Base-by-base conservation (phyloP, 2,888 invertebrate genomes). In the Bedellia somnulentella region DNA sequence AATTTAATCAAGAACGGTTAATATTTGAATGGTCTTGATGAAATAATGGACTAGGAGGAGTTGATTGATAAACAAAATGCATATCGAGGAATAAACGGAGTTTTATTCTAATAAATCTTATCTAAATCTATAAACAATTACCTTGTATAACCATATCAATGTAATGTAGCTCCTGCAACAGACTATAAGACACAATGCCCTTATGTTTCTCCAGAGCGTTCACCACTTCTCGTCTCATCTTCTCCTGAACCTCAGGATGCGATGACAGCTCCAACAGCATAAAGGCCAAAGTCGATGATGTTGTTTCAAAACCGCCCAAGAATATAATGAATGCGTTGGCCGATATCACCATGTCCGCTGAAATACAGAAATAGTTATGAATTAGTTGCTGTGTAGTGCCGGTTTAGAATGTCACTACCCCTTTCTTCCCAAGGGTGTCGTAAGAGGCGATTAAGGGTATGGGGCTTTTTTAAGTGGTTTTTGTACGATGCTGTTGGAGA, bases 271-370 rank as follows among this genome's bases (percentile, higher is more conserved):
- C 79, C 43, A 81, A 67, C 21, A 81, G 55, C 5, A 78, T 53
- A 42, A 80, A 80, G 13, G 78, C 73, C 27, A 81, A 57, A 0
- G 80, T 78, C 0, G 80, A 75, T 0, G 80, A 79, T 0, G 80
- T 79, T 4, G 82, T 82, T 50, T 83, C 82, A 45, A 78, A 82
- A 1, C 82, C 82, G 1, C 81, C 83, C 6, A 78, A 55, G 47
- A 81, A 81, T 39, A 83, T 81, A 30, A 80, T 75, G 40, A 79
- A 76, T 1, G 79, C 77, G 32, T 81, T 80, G 0, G 81, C 80
- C 21, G 78, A 68, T 46, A 80, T 75, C 34, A 73, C 66, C 57
- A 78, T 76, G 37, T 79, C 71, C 4, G 78, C 79, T 79, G 55
- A 15, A 49, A n/a, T 10, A 24, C 8, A 24, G 5, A 18, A 5